A percentile compares a stretch with the other conserved stretches of the same genome.
These are phyloP conservation scores for Drosophila melanosoma DNA, from an alignment of 2,888 invertebrate species.

Conservation along the genomic window DNA sequence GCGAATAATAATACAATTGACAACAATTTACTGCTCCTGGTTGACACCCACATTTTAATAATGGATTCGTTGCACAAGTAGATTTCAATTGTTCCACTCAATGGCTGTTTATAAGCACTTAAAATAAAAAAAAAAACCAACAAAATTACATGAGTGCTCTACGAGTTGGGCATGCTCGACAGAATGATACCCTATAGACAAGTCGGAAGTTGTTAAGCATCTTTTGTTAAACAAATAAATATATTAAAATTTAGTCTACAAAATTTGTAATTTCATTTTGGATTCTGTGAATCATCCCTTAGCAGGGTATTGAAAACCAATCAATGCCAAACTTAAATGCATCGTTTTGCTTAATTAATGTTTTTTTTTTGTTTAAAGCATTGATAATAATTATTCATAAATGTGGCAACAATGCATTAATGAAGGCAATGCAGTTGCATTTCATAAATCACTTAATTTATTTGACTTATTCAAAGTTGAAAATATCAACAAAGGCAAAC, in stretches of 20 bases:
- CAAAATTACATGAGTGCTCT: neutral
- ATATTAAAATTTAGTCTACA: neutral
- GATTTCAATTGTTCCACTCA: slow-evolving; percentile 40
- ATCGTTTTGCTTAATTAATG: slow-evolving; percentile 24
- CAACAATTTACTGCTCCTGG: slow-evolving; percentile 25
- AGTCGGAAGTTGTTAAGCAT: neutral
- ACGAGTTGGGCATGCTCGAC: neutral
- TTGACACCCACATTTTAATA: slow-evolving; percentile 50
- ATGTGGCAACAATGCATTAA: slow-evolving; percentile 37
- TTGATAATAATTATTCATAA: slow-evolving; percentile 54
- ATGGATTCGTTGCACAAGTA: slow-evolving; percentile 41
- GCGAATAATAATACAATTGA: slow-evolving; percentile 2
- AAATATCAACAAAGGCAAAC: neutral
- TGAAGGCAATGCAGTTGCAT: slow-evolving; percentile 20
- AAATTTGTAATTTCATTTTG: neutral
- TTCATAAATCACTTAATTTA: slow-evolving; percentile 21
- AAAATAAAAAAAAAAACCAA: slow-evolving; percentile 3
- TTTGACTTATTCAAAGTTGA: neutral
- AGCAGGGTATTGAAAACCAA: slow-evolving; percentile 2
- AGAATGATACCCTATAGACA: neutral
- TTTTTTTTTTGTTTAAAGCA: slow-evolving; percentile 32
- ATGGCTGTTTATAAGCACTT: slow-evolving; percentile 46
- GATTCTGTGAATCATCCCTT: neutral
- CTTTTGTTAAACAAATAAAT: neutral
- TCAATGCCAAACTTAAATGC: slow-evolving; percentile 19